Evolutionary conservation across 2,797 vertebrate species (phyloP).

Genomic region (Enteromius afrohamiltoni): DNA sequence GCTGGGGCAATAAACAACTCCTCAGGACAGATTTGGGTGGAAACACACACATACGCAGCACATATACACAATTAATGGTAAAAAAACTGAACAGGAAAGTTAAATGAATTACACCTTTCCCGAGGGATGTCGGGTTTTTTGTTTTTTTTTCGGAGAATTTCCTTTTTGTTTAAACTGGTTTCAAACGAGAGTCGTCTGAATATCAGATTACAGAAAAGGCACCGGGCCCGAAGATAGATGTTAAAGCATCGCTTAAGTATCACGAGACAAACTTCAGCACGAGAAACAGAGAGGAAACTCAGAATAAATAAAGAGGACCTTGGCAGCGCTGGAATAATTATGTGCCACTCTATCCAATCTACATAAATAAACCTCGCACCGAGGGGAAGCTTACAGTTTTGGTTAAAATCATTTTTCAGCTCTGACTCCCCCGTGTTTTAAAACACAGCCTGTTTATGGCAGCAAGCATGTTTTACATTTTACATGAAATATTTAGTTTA

Average conservation of each 20-base stretch:
- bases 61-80: constrained; percentile 51
- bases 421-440: constrained; percentile 58
- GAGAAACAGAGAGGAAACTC: constrained; percentile 72
- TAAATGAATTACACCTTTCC: constrained; percentile 57
- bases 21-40: constrained; percentile 70
- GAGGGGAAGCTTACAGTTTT: constrained; percentile 67
- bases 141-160: constrained; percentile 46
- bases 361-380: constrained; percentile 79
- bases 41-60: constrained; percentile 54
- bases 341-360: constrained; percentile 78
- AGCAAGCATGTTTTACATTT: constrained; percentile 77
- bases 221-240: constrained; percentile 68
- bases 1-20: constrained; percentile 80
- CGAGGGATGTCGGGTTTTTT: constrained; percentile 53
- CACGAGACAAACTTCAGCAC: constrained; percentile 68
- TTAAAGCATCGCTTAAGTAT: constrained; percentile 63
- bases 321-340: constrained; percentile 75
- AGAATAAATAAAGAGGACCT: constrained; percentile 78
- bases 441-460: constrained; percentile 77
- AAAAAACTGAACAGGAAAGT: constrained; percentile 50
- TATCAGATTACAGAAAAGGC: constrained; percentile 53
- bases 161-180: constrained; percentile 36
- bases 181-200: constrained; percentile 39
- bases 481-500: constrained; percentile 81
- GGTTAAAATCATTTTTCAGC: constrained; percentile 79